Evolutionary conservation across 2,113 vertebrate species (phyloP), one percentile per base, ranked within the genome.

Genomic region (Cavia aperea): DNA sequence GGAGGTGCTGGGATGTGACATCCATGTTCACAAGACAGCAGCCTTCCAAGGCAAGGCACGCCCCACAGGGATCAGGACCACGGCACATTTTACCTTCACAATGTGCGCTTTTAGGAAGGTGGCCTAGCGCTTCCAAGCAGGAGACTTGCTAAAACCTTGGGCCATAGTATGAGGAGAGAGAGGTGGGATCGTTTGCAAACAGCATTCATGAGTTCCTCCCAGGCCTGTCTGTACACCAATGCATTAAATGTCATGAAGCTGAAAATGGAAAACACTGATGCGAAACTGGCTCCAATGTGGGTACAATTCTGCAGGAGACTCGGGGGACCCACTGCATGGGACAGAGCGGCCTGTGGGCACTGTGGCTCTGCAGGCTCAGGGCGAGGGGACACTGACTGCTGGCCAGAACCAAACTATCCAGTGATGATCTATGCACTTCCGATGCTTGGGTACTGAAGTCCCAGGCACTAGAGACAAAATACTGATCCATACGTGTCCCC

Each of bases 241-340:
- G 75, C 63, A 0, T 86, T 73, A 84, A 79, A 33, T 58, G 60
- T 88, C 91, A 94, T 62, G 86, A 87, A 49, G 92, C 92, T 93
- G 96, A 93, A 96, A 88, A 94, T 11, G 91, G 93, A 83, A 94
- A 88, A 93, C 63, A 39, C 56, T 93, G 26, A 51, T 78, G 89
- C 93, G 91, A 94, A 94, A 87, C 84, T 68, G 31, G 93, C 92
- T 86, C 82, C 9, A 46, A 92, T 72, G 81, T 88, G 56, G 79
- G 95, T 83, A 73, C 11, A 56, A 79, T 96, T 83, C 93, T 39
- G 95, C 63, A 73, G 60, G 88, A 86, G 21, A 16, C 65, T 12
- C 46, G 0, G 68, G 79, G 90, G 89, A 81, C 13, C 0, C 13
- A 23, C 58, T 75, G 70, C 0, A 4, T 15, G 73, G 88, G 39